Base-by-base conservation (phyloP, 2,888 invertebrate genomes). In the Euphydryas editha region DNA sequence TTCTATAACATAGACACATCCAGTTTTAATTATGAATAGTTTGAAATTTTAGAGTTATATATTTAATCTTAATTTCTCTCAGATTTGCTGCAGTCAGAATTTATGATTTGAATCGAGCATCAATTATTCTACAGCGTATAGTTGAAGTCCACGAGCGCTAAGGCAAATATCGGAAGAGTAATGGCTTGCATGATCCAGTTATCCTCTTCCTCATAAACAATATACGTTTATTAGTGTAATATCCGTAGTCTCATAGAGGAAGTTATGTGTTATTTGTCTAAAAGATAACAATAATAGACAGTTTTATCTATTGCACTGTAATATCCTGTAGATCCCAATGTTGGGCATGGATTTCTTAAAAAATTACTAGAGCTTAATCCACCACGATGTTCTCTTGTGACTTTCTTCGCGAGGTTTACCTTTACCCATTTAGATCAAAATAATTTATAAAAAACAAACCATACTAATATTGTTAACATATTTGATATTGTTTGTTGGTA, bases 161-260 rank as follows among this genome's bases (percentile, higher is more conserved):
- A 64, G 58, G 58, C 63, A 64, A 64, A 64, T 64, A 64, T 64
- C 58, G 49, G 51, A 11, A 58, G 63, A 64, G 39, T 64, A 64
- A 64, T 57, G 63, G 51, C 39, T 42, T 42, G 51, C 42, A 59
- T 44, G 46, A 59, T 58, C 58, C 51, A 58, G 58, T 21, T 20
- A 30, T 46, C 59, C 13, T 21, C 42, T 64, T 36, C 58, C 63
- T 58, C 42, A 42, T 59, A 64, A 64, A 64, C 58, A 54, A 54
- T 59, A 51, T 44, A 51, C 42, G 18, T 46, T 49, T 47, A 39
- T 21, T 44, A 17, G 47, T 56, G 21, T 21, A 18, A 42, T 54
- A 59, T 51, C n/a, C 15, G n/a, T 21, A 59, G 51, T 49, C 42
- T 44, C 11, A 8, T 6, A n/a, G 21, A 49, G 17, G 7, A 51